These are phyloP conservation scores for Bolborhynchus lineola DNA, from an alignment of 2,113 vertebrate genomes.

Conservation along the genomic window DNA sequence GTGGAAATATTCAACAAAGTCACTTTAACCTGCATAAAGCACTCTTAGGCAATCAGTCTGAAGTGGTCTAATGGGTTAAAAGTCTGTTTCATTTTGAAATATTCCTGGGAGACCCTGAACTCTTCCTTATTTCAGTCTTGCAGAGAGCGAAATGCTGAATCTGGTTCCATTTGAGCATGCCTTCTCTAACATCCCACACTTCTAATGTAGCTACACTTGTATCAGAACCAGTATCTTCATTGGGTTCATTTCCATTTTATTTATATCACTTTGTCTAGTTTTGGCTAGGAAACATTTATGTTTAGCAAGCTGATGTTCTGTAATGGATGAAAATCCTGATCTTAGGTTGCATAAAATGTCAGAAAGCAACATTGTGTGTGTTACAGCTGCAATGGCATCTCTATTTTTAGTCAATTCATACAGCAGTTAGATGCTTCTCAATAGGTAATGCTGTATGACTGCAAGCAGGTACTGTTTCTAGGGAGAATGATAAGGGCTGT, in stretches of 20 bases:
- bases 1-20: not conserved
- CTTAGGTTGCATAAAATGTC: not conserved
- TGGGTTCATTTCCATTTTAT: not conserved
- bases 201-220: not conserved
- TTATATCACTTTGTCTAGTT: not conserved
- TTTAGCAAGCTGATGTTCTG: not conserved
- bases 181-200: not conserved
- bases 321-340: not conserved
- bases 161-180: not conserved
- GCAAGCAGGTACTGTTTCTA: not conserved
- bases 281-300: not conserved
- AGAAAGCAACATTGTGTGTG: not conserved
- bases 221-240: not conserved
- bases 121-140: not conserved
- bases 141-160: not conserved
- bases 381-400: not conserved
- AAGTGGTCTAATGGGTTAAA: not conserved
- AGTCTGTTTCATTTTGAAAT: not conserved
- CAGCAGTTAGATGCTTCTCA: not conserved
- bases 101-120: not conserved
- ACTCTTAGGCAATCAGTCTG: not conserved
- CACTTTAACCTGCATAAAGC: fast-evolving
- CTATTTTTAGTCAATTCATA: not conserved
- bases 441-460: not conserved
- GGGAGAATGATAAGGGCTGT: not conserved